phyloP scores from a whole-genome alignment of 1,140 invertebrate genomes.

The Mizuhopecten yessoensis region DNA sequence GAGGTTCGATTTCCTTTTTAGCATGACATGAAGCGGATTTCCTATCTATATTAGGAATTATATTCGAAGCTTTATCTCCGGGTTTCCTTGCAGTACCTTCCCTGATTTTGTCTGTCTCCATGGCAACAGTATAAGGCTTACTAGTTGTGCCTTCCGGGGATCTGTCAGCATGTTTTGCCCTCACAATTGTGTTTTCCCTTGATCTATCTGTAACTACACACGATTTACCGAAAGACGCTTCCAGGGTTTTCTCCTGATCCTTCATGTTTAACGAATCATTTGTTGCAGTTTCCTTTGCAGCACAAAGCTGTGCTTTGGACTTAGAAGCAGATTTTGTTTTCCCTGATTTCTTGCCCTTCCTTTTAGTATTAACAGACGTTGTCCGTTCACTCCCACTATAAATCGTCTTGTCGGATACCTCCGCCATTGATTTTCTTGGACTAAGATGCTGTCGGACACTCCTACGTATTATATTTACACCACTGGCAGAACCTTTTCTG shows the following conservation, averaged over 20 bases:
- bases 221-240: neutral
- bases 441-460: neutral
- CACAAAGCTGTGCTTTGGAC: neutral
- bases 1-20: neutral
- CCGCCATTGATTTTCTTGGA: neutral
- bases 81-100: neutral
- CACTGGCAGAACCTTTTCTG: neutral
- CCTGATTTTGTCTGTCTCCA: neutral
- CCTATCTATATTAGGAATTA: neutral
- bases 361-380: neutral
- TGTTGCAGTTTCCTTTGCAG: neutral
- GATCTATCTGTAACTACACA: neutral
- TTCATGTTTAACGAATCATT: too few relatives aligned
- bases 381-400: neutral
- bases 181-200: neutral
- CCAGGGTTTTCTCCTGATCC: too few relatives aligned
- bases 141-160: neutral
- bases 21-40: neutral
- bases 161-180: neutral
- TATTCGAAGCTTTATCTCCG: neutral
- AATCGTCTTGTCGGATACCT: neutral
- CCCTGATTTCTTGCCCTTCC: neutral
- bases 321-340: neutral
- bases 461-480: neutral
- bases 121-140: neutral